A percentile compares a stretch with the other conserved stretches of the same genome.
phyloP scores from a whole-genome alignment of 2,113 vertebrate species.

The Barbus barbus region DNA sequence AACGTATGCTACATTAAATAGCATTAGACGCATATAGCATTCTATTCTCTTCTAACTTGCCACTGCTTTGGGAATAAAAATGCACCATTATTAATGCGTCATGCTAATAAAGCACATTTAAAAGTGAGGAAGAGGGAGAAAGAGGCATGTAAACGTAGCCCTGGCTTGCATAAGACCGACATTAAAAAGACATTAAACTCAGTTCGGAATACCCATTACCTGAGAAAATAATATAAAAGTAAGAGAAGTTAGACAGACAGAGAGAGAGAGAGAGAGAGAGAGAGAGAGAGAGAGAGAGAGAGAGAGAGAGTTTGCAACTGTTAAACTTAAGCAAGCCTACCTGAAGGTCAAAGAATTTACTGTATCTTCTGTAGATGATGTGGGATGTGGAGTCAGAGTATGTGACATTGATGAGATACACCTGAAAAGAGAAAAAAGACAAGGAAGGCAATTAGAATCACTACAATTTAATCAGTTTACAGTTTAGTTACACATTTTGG shows the following conservation, averaged over 20 bases:
- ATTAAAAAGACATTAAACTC: constrained; percentile 6
- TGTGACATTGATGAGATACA: constrained; percentile 97
- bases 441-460: not conserved
- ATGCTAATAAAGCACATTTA: not conserved
- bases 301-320: not conserved
- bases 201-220: not conserved
- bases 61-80: constrained; percentile 8
- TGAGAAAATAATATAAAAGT: not conserved
- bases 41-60: not conserved
- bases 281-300: not conserved
- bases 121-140: not conserved
- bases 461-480: not conserved
- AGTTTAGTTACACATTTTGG: not conserved
- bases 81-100: not conserved
- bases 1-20: constrained; percentile 45
- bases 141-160: not conserved
- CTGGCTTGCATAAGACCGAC: not conserved
- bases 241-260: not conserved
- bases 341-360: constrained; percentile 99
- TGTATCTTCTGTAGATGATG: constrained; percentile 96
- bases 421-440: constrained; percentile 74
- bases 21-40: constrained; percentile 28
- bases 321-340: constrained; percentile 68
- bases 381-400: constrained; percentile 95
- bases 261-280: not conserved